These are phyloP conservation scores for Meloe dianella DNA, from an alignment of 2,888 invertebrate species.

Conservation along the genomic window DNA sequence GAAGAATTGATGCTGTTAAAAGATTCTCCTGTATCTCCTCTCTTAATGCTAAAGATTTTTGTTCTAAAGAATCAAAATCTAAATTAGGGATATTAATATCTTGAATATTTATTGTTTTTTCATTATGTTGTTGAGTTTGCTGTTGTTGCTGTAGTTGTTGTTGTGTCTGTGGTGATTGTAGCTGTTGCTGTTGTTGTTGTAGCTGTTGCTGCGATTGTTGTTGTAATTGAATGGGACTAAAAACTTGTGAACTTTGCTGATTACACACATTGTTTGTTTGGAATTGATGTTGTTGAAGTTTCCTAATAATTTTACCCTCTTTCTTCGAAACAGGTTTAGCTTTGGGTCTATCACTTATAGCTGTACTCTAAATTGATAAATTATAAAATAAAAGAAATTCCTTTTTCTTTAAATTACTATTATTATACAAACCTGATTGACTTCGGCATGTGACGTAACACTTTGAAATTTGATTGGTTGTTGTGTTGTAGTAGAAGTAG, in stretches of 20 bases:
- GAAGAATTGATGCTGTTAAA: slow-evolving; percentile 55
- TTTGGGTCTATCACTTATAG: slow-evolving; percentile 84
- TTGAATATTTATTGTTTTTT: slow-evolving; percentile 44
- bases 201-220: slow-evolving; percentile 61
- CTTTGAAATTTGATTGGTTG: slow-evolving; percentile 56
- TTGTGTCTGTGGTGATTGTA: slow-evolving; percentile 39
- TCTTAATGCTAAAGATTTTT: slow-evolving; percentile 50
- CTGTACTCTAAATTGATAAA: slow-evolving; percentile 64
- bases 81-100: slow-evolving; percentile 53
- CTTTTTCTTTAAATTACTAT: not conserved
- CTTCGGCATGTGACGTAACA: slow-evolving; percentile 63
- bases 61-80: slow-evolving; percentile 52
- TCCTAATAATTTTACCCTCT: slow-evolving; percentile 76
- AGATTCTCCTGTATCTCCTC: slow-evolving; percentile 54
- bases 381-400: slow-evolving; percentile 17
- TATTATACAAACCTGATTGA: slow-evolving; percentile 59
- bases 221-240: slow-evolving; percentile 63
- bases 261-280: slow-evolving; percentile 58
- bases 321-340: slow-evolving; percentile 82
- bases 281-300: slow-evolving; percentile 60
- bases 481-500: slow-evolving; percentile 35
- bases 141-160: slow-evolving; percentile 43
- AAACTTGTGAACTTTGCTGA: slow-evolving; percentile 61
- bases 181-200: slow-evolving; percentile 48
- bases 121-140: slow-evolving; percentile 35